Evolutionary conservation across 2,113 vertebrate genomes (phyloP), one percentile per base, ranked within the genome.

Genomic region (Fregetta grallaria): DNA sequence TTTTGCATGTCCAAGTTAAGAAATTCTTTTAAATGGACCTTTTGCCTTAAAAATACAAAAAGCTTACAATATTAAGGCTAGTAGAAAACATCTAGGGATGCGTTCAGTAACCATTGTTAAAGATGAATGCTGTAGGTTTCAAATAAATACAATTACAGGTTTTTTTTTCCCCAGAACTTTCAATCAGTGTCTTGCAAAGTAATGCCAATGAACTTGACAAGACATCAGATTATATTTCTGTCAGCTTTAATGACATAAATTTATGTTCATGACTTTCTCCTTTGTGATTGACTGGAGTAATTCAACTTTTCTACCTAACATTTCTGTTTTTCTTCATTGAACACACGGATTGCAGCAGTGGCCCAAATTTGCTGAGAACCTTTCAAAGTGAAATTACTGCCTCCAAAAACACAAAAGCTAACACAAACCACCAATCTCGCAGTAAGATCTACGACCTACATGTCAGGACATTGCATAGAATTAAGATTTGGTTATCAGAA

Each of bases 181-280:
- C 82, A 88, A 25, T 49, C 36, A 83, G 16, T 22, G 49, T 42
- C 55, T 34, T 53, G 44, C 34, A 55, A 82, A 87, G 75, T 70
- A n/a, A 93, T 47, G 9, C 21, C 75, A 96, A 8, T 21, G 52
- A 92, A 85, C n/a, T 38, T 89, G 72, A 88, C 45, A 84, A 87
- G 79, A 79, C 23, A 74, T 65, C 36, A 73, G 23, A 53, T 61
- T 50, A n/a, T 21, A 53, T 49, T 85, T 61, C 63, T 90, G 44
- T 42, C 90, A 91, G 72, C 23, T 79, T 75, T 45, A 81, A 61
- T 42, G 44, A 49, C 21, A 27, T 16, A 52, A 44, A 49, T 18
- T 56, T 84, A 67, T 56, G 49, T 66, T 67, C 10, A 38, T 10
- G 38, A 38, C 38, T 38, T 38, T 38, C 38, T 38, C 38, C 38